Base-by-base conservation (phyloP, 2,888 invertebrate species). In the Cosmia pyralina region DNA sequence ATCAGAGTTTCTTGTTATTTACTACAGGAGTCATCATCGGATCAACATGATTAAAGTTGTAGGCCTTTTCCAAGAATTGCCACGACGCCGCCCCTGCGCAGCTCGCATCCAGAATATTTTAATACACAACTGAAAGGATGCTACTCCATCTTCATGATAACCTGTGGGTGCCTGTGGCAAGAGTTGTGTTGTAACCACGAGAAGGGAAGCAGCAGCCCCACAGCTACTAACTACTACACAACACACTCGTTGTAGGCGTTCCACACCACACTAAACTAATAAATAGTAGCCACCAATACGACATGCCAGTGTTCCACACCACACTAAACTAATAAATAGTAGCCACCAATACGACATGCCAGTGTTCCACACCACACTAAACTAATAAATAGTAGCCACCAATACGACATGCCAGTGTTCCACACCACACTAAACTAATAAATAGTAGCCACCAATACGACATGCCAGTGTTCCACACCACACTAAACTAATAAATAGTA, bases 381-480 rank as follows among this genome's bases (percentile, higher is more conserved):
- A 64, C 7, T 13, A n/a, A 34, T 15, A 59, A 34, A 50, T 10
- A 48, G 44, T 13, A 11, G 0, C 13, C 46, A 15, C 38, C 11
- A 17, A 63, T 67, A 63, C 58, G 67, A 50, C 67, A 60, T 50
- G 72, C 55, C 19, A 55, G n/a, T 62, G 38, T 69, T 69, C 63
- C 70, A 66, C 65, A 60, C 53, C 59, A 55, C 62, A 69, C 50
- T 19, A 22, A n/a, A 64, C 7, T 13, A n/a, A 34, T 15, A 59
- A 34, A 50, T 10, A 48, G 44, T 13, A 11, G 0, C 13, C 46
- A 15, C 38, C 11, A 17, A 63, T 67, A 63, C 58, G 67, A 50
- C 67, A 60, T 50, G 72, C 55, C 19, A 55, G n/a, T 62, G 38
- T 69, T 69, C 63, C 70, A 66, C 65, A 60, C 53, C 59, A 55